Evolutionary conservation across 2,888 invertebrate genomes (phyloP).

Genomic region (Leptopterna dolabrata): DNA sequence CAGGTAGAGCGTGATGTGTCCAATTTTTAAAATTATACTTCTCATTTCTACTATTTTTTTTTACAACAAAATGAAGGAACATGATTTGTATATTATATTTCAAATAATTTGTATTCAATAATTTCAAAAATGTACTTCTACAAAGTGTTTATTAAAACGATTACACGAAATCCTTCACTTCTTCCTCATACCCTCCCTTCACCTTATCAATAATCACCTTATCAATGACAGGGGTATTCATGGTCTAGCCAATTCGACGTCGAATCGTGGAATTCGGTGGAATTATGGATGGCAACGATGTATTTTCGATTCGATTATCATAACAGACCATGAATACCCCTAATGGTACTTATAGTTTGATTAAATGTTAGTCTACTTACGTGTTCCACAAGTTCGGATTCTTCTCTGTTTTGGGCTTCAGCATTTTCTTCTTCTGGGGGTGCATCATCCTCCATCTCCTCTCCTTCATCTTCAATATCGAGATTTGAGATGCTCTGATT

Average conservation of each 20-base stretch:
- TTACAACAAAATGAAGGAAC: background rate
- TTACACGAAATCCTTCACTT: constrained; percentile 13
- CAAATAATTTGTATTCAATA: background rate
- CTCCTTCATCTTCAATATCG: background rate
- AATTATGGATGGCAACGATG: too few species aligned
- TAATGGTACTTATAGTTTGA: background rate
- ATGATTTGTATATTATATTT: background rate
- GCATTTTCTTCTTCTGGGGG: background rate
- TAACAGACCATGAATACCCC: too few species aligned
- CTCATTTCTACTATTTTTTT: background rate
- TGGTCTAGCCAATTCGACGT: too few species aligned
- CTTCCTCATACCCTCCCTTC: background rate
- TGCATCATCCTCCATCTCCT: constrained; percentile 8
- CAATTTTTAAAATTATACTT: constrained; percentile 23
- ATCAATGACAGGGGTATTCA: too few species aligned
- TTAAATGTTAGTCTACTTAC: constrained; percentile 11
- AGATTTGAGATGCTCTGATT: constrained; percentile 1
- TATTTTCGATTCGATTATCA: too few species aligned
- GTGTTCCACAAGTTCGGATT: constrained; percentile 12
- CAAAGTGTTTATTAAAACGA: background rate
- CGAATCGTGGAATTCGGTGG: too few species aligned
- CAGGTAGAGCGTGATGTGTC: background rate
- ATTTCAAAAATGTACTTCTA: background rate
- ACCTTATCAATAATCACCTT: too few species aligned
- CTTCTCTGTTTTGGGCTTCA: background rate